A percentile compares a stretch with the other conserved stretches of the same genome.
Conservation (phyloP, 30 jellyfish, hydroid and myxozoan species). For the Catostylus mosaicus region DNA sequence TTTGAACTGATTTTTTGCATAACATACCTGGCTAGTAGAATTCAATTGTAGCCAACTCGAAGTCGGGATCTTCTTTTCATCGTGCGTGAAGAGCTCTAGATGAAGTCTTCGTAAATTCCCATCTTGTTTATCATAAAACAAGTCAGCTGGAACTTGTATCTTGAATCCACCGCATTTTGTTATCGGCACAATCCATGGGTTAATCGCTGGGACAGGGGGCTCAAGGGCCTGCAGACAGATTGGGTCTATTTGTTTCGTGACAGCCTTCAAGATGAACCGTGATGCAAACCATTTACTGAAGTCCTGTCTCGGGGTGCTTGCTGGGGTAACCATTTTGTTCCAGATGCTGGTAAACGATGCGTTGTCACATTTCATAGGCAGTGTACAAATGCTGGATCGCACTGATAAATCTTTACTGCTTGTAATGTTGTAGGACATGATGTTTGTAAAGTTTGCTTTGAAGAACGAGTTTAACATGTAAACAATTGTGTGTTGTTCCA, state of each 20-base stretch:
- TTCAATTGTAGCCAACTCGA: constrained; percentile 56
- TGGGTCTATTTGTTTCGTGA: constrained; percentile 41
- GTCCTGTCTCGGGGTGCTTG: constrained; percentile 16
- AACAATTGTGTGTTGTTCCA: constrained; percentile 14
- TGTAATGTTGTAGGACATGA: constrained; percentile 18
- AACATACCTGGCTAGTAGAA: constrained; percentile 55
- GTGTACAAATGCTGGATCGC: constrained; percentile 69
- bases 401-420: constrained; percentile 17
- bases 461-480: constrained; percentile 6
- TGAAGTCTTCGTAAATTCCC: constrained; percentile 77
- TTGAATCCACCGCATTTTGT: constrained; percentile 60
- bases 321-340: constrained; percentile 28
- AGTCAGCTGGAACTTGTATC: constrained; percentile 57
- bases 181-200: constrained; percentile 64
- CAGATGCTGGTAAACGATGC: constrained; percentile 46
- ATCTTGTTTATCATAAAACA: constrained; percentile 69
- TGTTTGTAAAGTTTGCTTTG: constrained; percentile 48
- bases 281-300: constrained; percentile 30
- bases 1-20: too few relatives aligned
- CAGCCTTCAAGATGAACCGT: constrained; percentile 34
- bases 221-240: constrained; percentile 70
- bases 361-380: constrained; percentile 82
- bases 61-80: constrained; percentile 12
- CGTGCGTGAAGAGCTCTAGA: constrained; percentile 16
- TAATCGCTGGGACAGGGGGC: constrained; percentile 85